These are phyloP conservation scores for Pentamera pediparva DNA, from an alignment of 53 echinoderm and acorn worm genomes.

Conservation along the genomic window DNA sequence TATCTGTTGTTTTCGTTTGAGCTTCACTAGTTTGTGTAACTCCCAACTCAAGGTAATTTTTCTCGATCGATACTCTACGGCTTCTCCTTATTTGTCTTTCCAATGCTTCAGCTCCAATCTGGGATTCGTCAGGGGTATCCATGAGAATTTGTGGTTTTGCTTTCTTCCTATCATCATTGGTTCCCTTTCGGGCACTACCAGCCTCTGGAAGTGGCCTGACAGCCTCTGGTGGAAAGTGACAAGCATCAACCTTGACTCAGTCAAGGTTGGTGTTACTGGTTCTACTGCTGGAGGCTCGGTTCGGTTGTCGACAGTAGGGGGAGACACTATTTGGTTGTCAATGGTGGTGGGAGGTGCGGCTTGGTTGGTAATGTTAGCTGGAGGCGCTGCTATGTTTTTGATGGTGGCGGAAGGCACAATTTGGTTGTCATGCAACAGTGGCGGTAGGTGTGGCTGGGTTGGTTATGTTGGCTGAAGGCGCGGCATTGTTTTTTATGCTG, in stretches of 20 bases:
- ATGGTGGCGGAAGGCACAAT: neutral
- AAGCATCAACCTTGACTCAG: neutral
- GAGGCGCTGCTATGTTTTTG: neutral
- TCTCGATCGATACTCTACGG: neutral
- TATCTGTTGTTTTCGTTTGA: neutral
- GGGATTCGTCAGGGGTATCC: neutral
- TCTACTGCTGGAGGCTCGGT: neutral
- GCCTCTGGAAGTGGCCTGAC: neutral
- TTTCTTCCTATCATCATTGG: neutral
- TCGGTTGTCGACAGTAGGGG: neutral
- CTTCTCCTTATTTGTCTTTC: neutral
- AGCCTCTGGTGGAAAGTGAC: neutral
- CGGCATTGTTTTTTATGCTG: neutral
- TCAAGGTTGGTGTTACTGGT: neutral
- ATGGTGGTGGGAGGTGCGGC: neutral
- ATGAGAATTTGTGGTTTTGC: neutral
- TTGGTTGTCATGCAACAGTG: neutral
- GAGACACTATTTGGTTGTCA: neutral
- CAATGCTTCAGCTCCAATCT: neutral
- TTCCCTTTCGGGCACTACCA: neutral
- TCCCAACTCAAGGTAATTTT: neutral
- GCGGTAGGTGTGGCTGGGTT: neutral
- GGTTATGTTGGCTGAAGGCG: neutral
- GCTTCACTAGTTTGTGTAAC: neutral
- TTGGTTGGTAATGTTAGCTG: neutral